phyloP scores from a whole-genome alignment of 2,797 vertebrate species.

The Xenops minutus region DNA sequence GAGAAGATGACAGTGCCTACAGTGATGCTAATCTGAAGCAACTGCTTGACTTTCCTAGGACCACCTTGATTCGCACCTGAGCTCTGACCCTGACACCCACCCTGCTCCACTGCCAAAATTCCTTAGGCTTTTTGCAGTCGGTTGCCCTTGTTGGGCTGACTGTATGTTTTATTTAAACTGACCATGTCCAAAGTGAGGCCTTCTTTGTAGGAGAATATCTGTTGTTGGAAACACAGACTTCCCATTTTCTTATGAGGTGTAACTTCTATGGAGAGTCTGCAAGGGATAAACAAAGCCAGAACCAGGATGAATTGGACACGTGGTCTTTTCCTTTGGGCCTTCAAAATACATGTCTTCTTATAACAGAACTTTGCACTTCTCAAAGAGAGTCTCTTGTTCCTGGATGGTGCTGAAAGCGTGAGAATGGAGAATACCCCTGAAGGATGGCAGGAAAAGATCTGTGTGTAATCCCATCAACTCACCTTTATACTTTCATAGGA shows the following conservation, averaged over 20 bases:
- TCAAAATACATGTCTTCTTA: neutral
- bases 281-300: neutral
- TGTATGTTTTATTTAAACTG: neutral
- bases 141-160: neutral
- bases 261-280: neutral
- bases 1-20: neutral
- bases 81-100: neutral
- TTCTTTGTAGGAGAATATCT: neutral
- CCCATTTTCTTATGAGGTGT: neutral
- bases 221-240: neutral
- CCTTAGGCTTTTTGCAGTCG: neutral
- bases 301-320: neutral
- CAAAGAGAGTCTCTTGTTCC: neutral
- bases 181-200: neutral
- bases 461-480: neutral
- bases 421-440: neutral
- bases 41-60: neutral
- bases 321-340: neutral
- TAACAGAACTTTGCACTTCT: neutral
- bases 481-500: neutral
- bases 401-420: neutral
- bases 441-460: neutral
- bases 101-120: neutral
- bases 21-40: neutral
- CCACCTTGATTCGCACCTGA: neutral